Evolutionary conservation across 2,797 vertebrate species (phyloP), one percentile per base, ranked within the genome.

Genomic region (Tenualosa ilisha): DNA sequence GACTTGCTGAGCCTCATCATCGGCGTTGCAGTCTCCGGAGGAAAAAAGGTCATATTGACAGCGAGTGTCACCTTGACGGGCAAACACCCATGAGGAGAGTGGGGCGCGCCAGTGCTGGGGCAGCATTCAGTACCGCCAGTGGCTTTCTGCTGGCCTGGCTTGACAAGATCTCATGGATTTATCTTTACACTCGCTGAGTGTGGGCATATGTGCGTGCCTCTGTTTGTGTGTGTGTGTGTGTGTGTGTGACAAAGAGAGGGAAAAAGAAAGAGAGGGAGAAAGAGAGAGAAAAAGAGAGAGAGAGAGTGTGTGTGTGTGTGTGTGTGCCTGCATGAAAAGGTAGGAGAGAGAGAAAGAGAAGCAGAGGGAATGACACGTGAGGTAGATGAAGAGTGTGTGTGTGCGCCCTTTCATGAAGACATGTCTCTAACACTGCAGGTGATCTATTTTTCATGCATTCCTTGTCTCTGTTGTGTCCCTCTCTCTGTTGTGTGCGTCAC

Each of bases 21-120:
- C 31, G 56, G 63, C 81, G 59, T 75, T 82, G 68, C 40, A 26
- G 49, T 81, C 54, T 49, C 81, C 43, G 68, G 85, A 87, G 86
- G 37, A 24, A 53, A 31, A 82, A 85, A 89, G 88, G 86, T 87
- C 86, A 81, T 75, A 68, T 40, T 81, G 86, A 82, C 51, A 81
- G 40, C 50, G 72, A 85, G n/a, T 82, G 46, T 87, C 83, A 83
- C 54, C 56, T 15, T 65, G 84, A 82, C 83, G 22, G 72, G 26
- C 49, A 53, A 83, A 46, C 72, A 40, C 37, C 37, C 15, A 17
- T 79, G 72, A 79, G 72, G 17, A 46, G 72, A 46, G 40, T 17
- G 40, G 6, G 6, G 72, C 20, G 40, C 37, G 72, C 37, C 37
- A 43, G 46, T 22, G 37, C 72, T 75, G 17, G 31, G 31, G 43